phyloP scores from a whole-genome alignment of 1,140 invertebrate species.

The Riptortus pedestris region DNA sequence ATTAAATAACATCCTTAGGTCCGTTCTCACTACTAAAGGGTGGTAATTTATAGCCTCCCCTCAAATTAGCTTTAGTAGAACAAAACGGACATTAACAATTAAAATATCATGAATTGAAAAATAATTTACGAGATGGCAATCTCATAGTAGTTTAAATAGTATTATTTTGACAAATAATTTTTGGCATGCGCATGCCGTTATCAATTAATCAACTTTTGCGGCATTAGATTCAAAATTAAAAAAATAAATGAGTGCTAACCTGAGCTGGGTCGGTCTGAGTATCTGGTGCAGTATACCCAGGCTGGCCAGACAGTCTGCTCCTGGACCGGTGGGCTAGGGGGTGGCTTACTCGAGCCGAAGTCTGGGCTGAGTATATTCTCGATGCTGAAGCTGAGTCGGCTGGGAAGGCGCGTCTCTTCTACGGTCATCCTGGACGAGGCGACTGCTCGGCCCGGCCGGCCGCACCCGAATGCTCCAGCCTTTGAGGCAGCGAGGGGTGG shows the following conservation, averaged over 20 bases:
- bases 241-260: slow-evolving; percentile 49
- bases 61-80: too few species aligned
- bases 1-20: too few species aligned
- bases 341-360: slow-evolving; percentile 40
- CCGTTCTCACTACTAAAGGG: too few species aligned
- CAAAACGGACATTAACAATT: too few species aligned
- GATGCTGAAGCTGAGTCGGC: slow-evolving; percentile 43
- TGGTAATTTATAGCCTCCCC: too few species aligned
- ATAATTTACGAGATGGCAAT: too few species aligned
- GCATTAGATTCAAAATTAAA: too few species aligned
- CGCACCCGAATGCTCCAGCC: background rate
- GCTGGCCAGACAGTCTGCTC: slow-evolving; percentile 51
- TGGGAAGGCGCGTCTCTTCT: slow-evolving; percentile 33
- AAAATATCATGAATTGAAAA: too few species aligned
- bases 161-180: too few species aligned
- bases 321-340: slow-evolving; percentile 17
- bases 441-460: background rate
- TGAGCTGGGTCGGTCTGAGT: slow-evolving; percentile 87
- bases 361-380: slow-evolving; percentile 51
- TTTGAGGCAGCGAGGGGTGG: background rate
- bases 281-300: slow-evolving; percentile 88
- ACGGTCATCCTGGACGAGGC: slow-evolving; percentile 29
- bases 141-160: too few species aligned
- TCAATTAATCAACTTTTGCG: too few species aligned
- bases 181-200: too few species aligned